Conservation (phyloP, 2,797 vertebrate species). For the Molothrus ater region DNA sequence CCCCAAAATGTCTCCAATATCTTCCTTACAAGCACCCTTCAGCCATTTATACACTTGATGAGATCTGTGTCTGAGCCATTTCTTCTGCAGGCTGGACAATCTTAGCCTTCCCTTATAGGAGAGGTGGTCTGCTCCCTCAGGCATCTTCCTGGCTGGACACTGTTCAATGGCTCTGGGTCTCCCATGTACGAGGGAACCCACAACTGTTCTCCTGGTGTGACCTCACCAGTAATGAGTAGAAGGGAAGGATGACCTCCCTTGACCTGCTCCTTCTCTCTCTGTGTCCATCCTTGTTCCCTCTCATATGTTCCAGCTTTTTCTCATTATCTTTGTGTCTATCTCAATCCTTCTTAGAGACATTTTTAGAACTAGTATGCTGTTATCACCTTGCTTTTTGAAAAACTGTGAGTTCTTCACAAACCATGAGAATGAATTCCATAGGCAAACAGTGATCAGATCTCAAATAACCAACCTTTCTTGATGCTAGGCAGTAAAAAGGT, state of each 20-base stretch:
- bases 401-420: background rate
- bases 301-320: background rate
- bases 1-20: background rate
- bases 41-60: background rate
- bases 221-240: background rate
- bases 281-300: background rate
- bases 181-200: background rate
- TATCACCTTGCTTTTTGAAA: background rate
- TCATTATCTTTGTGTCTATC: background rate
- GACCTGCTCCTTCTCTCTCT: background rate
- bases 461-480: background rate
- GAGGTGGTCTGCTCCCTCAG: background rate
- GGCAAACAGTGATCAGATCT: background rate
- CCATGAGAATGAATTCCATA: background rate
- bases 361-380: background rate
- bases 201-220: background rate
- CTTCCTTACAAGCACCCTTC: background rate
- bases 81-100: background rate
- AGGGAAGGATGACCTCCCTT: background rate
- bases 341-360: background rate
- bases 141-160: background rate
- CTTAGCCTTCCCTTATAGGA: background rate
- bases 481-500: background rate
- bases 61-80: background rate
- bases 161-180: background rate